phyloP scores from a whole-genome alignment of 1,140 invertebrate species.

The Saccostrea echinata region DNA sequence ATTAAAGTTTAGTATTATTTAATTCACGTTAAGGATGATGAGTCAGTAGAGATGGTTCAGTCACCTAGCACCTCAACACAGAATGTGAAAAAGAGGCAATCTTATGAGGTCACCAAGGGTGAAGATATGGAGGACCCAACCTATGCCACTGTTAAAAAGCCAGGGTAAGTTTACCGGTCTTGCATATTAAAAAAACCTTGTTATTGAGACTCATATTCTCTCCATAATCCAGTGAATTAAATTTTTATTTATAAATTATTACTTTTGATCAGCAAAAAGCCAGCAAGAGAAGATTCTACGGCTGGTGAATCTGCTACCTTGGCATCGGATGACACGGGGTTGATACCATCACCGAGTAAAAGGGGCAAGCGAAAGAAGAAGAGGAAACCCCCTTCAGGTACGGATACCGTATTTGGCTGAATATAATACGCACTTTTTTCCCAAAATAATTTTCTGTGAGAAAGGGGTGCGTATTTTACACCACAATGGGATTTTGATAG shows the following conservation, averaged over 20 bases:
- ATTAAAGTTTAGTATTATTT: too few relatives aligned
- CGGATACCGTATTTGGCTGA: not conserved
- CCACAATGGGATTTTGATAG: too few relatives aligned
- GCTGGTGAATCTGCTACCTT: conserved; percentile 32
- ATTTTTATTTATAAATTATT: not conserved
- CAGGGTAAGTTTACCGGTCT: not conserved
- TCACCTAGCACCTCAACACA: conserved; percentile 29
- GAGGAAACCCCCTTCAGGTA: conserved; percentile 27
- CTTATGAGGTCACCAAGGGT: conserved; percentile 10
- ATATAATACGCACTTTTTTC: too few relatives aligned
- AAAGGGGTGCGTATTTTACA: too few relatives aligned
- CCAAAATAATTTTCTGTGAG: too few relatives aligned
- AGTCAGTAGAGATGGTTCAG: conserved; percentile 19
- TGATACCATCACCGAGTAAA: conserved; percentile 43
- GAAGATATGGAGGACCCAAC: not conserved
- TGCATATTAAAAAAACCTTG: not conserved
- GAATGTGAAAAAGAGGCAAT: conserved; percentile 26
- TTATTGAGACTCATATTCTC: not conserved
- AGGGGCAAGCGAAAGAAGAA: conserved; percentile 42
- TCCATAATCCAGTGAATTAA: not conserved
- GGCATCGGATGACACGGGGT: conserved; percentile 31
- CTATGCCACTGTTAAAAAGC: conserved; percentile 10
- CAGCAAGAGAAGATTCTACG: not conserved
- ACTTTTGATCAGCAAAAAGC: not conserved
- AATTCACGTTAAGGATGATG: not conserved